Base-by-base conservation (phyloP, 2,797 vertebrate genomes). In the Melanotaenia pygmaea region DNA sequence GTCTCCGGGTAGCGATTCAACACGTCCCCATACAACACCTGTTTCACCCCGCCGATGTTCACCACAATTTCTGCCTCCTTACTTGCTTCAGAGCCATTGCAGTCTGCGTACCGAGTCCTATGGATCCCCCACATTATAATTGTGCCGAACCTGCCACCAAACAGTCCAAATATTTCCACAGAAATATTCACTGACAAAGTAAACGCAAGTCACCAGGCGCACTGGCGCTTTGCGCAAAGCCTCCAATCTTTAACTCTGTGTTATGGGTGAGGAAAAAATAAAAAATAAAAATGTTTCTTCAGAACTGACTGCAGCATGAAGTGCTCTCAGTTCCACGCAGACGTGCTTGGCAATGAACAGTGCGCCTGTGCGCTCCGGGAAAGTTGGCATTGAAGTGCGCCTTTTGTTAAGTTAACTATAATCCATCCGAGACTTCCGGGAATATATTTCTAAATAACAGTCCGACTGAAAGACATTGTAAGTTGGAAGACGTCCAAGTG, bases 41-140 rank as follows among this genome's bases (percentile, higher is more conserved):
- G 96, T 79, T 95, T 96, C 62, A 97, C 95, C 3, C 98, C 98
- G 53, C 98, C 98, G 1, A 99, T 95, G 86, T 99, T 99, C 9
- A 99, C 96, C 8, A 95, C 91, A 30, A 99, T 94, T 92, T 97
- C 96, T 0, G 86, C 83, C 82, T 96, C 97, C 22, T 96, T 95
- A 35, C 95, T 95, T 35, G 83, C 90, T 58, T 94, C 95, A 1
- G 96, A 95, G 47, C 86, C 88, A 20, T 88, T 95, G 69, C 89
- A 92, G 87, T 94, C 94, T 10, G 91, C 91, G 64, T 95, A 94
- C 74, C 95, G 92, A 47, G 90, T 92, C 82, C 91, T 94, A 68
- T 88, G 91, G 53, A 87, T 88, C 62, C 83, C 93, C 93, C 94
- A 94, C 94, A 96, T 98, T 83, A 96, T 98, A 83, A 9, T 84